These are phyloP conservation scores for Phymorhynchus buccinoides DNA, from an alignment of 1,140 invertebrate species.

Conservation along the genomic window DNA sequence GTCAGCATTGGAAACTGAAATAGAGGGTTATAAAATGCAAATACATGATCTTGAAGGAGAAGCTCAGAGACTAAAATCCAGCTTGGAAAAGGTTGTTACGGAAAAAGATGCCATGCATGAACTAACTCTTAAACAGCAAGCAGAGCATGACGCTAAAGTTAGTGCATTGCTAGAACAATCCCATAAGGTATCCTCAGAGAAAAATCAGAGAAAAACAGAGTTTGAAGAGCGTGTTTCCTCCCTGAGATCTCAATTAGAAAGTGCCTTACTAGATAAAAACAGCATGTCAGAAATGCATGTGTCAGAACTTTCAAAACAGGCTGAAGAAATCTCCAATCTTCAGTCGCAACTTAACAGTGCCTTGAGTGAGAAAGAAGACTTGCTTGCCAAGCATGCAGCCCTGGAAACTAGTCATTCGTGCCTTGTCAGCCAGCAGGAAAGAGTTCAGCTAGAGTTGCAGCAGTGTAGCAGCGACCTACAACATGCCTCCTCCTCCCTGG, in stretches of 20 bases:
- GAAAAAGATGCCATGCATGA: conserved; percentile 37
- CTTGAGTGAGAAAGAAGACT: conserved; percentile 25
- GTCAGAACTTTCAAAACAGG: background rate
- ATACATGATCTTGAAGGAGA: conserved; percentile 11
- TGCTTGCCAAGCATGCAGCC: conserved; percentile 22
- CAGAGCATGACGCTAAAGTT: conserved; percentile 33
- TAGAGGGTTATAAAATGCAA: background rate
- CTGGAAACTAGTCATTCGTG: conserved; percentile 31
- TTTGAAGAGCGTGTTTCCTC: background rate
- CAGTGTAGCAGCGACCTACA: conserved; percentile 11
- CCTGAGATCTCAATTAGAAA: conserved; percentile 3
- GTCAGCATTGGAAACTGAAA: background rate
- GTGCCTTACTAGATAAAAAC: conserved; percentile 24
- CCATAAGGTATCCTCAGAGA: background rate
- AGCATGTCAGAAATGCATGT: conserved; percentile 18
- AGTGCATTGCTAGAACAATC: conserved; percentile 17
- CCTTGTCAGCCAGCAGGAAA: conserved; percentile 15
- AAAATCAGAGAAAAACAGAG: background rate
- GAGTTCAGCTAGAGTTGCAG: conserved; percentile 24
- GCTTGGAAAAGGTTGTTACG: background rate
- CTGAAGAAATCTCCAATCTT: background rate
- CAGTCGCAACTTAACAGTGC: conserved; percentile 23
- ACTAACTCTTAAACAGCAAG: background rate
- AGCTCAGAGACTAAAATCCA: background rate
- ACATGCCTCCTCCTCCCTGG: conserved; percentile 37